Evolutionary conservation across 2,888 invertebrate genomes (phyloP), one percentile per base, ranked within the genome.

Genomic region (Colletes collaris): DNA sequence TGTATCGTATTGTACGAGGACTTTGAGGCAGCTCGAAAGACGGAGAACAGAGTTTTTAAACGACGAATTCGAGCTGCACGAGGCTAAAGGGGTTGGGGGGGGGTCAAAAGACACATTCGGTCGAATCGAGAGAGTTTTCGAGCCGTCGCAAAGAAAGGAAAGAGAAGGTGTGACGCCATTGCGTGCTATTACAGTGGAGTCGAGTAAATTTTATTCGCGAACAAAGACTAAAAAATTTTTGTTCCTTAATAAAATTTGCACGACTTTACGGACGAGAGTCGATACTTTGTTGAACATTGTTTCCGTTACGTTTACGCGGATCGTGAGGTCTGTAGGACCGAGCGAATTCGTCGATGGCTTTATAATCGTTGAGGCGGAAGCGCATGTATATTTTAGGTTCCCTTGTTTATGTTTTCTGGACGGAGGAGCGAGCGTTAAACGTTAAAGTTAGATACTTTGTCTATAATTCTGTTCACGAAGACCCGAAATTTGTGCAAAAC

Each of bases 401-500:
- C 35, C 11, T 58, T 56, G 35, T 35, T 37, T 37, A 3, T 58
- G 53, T 65, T 7, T 52, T 46, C 11, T 37, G 40, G 6, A 7
- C 35, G 40, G 40, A 66, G 19, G 66, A n/a, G 16, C 10, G 37
- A 53, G 40, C 13, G 27, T 53, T 40, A 27, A n/a, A 8, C 13
- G 27, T 53, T 40, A 27, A n/a, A 8, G 8, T 55, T 65, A 13
- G 4, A 35, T 46, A 49, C 16, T 50, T 49, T 40, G 2, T 16
- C 19, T 13, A 27, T 27, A 27, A 27, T 27, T 27, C 27, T 2
- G 27, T 27, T 27, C 2, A 27, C 27, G 2, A 27, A 16, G 2
- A 27, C 27, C 27, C 27, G 46, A 35, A 40, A 6, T 83, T 79
- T 79, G 63, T 79, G 79, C 77, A 76, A 76, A 80, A 80, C 37